Evolutionary conservation across 2,888 invertebrate species (phyloP), one percentile per base, ranked within the genome.

Genomic region (Plutella xylostella): DNA sequence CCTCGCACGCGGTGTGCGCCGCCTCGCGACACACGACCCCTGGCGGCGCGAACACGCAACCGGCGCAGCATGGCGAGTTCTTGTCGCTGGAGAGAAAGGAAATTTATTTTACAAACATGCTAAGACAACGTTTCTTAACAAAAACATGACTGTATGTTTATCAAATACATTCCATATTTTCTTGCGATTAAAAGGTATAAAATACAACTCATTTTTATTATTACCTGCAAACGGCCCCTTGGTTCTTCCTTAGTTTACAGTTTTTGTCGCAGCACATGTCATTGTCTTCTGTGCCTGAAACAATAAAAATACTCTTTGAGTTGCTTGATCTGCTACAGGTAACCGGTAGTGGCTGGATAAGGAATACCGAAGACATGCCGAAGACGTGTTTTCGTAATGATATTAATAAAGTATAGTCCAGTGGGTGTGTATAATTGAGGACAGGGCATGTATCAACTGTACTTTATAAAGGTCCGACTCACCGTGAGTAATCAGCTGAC

Each of bases 51-150:
- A 90, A 94, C 62, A 92, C 91, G 65, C 98, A 98, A 57, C 92
- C 91, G 70, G 93, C 91, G 66, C 98, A 98, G 66, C 98, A 98
- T 4, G 96, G 96, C 0, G 96, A 96, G 76, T 98, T 98, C 74
- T 96, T 94, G 69, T 97, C 97, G 68, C 97, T 97, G 66, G 47
- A 75, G 61, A n/a, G 7, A 21, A 34, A 7, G 42, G 19, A 46
- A 12, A n/a, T n/a, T n/a, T n/a, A n/a, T n/a, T n/a, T n/a, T n/a
- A n/a, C n/a, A n/a, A n/a, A n/a, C n/a, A n/a, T n/a, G n/a, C n/a
- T n/a, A n/a, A n/a, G n/a, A n/a, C n/a, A n/a, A n/a, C n/a, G n/a
- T n/a, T n/a, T n/a, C n/a, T n/a, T n/a, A n/a, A n/a, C n/a, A n/a
- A n/a, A n/a, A n/a, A n/a, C n/a, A n/a, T n/a, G n/a, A n/a, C n/a